These are phyloP conservation scores for Pitta sordida DNA, from an alignment of 2,113 vertebrate species.

Conservation along the genomic window DNA sequence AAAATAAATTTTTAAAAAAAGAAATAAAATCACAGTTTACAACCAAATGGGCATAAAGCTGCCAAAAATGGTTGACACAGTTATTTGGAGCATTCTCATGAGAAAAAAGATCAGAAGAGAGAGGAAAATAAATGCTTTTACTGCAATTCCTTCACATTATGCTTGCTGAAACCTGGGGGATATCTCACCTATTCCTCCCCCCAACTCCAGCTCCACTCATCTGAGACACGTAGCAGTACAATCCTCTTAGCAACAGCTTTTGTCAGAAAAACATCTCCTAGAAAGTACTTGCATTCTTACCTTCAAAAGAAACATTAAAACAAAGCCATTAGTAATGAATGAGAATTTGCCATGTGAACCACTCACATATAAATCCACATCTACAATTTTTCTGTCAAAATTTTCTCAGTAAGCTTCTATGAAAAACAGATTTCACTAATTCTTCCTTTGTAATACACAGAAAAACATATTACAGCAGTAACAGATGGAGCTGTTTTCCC, in stretches of 20 bases:
- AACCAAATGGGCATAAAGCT: neutral
- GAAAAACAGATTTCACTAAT: neutral
- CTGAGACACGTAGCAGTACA: neutral
- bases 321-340: neutral
- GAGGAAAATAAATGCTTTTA: neutral
- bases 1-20: neutral
- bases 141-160: neutral
- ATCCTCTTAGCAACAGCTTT: neutral
- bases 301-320: neutral
- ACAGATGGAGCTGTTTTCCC: neutral
- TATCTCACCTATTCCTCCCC: neutral
- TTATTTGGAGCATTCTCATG: neutral
- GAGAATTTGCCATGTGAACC: neutral
- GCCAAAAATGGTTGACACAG: neutral
- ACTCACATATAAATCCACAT: neutral
- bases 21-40: neutral
- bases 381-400: neutral
- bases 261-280: neutral
- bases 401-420: neutral
- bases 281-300: neutral
- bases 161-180: neutral
- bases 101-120: neutral
- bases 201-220: neutral
- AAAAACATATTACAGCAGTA: neutral
- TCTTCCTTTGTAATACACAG: neutral